Conservation (phyloP, 2,797 vertebrate genomes). For the Mus caroli region DNA sequence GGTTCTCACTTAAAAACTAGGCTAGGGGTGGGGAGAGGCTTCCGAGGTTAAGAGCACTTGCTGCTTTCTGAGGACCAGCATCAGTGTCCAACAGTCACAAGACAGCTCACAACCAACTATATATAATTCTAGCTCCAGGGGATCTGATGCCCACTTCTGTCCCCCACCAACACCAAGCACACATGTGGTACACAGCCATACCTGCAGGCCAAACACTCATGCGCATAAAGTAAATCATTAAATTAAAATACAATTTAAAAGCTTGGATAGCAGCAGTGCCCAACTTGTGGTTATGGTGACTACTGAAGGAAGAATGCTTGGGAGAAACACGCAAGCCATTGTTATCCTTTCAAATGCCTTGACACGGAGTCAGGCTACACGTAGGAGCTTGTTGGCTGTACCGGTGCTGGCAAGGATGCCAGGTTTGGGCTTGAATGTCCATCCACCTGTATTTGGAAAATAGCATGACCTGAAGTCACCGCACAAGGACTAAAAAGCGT, state of each 20-base stretch:
- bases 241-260: conserved; percentile 26
- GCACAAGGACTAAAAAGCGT: conserved; percentile 22
- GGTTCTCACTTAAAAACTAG: conserved; percentile 31
- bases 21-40: not conserved
- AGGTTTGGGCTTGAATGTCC: conserved; percentile 40
- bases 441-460: not conserved
- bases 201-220: not conserved
- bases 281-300: not conserved
- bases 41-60: not conserved
- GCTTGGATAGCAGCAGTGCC: not conserved
- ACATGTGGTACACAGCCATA: not conserved
- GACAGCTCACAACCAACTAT: not conserved
- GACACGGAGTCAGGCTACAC: not conserved
- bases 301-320: conserved; percentile 31
- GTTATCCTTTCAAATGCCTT: conserved; percentile 16
- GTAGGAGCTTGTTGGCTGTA: not conserved
- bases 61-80: not conserved
- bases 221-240: not conserved
- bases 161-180: not conserved
- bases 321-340: conserved; percentile 25
- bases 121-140: not conserved
- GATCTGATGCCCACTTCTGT: not conserved
- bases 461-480: conserved; percentile 41
- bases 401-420: not conserved
- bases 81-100: not conserved